phyloP scores from a whole-genome alignment of 2,113 vertebrate genomes.

The Vulpes vulpes region DNA sequence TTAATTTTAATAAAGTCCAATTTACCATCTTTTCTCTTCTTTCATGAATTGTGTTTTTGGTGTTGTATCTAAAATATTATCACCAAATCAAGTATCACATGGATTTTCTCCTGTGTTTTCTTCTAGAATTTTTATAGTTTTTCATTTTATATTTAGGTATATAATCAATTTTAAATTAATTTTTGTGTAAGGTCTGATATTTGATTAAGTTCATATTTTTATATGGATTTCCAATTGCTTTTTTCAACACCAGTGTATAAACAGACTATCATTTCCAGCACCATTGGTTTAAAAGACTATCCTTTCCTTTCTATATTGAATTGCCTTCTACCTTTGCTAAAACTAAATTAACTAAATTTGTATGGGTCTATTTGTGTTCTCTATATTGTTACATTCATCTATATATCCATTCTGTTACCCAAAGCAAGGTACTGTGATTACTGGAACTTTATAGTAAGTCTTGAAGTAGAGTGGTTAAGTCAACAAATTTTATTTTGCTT shows the following conservation, averaged over 20 bases:
- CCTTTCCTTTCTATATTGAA: slow-evolving; percentile 29
- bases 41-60: background rate
- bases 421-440: background rate
- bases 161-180: background rate
- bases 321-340: background rate
- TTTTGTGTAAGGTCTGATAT: background rate
- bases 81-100: background rate
- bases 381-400: slow-evolving; percentile 33
- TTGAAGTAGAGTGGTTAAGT: background rate
- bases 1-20: slow-evolving; percentile 15
- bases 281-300: background rate
- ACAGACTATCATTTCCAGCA: slow-evolving; percentile 1
- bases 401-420: background rate
- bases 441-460: background rate
- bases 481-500: background rate
- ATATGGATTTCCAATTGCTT: background rate
- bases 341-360: slow-evolving; percentile 1
- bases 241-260: background rate
- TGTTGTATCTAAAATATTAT: background rate
- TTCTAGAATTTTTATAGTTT: background rate
- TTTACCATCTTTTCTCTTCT: background rate
- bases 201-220: slow-evolving; percentile 27
- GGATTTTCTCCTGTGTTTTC: background rate
- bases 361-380: background rate
- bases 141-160: background rate